These are phyloP conservation scores for Mesoligia furuncula DNA, from an alignment of 2,888 invertebrate species.

Conservation along the genomic window DNA sequence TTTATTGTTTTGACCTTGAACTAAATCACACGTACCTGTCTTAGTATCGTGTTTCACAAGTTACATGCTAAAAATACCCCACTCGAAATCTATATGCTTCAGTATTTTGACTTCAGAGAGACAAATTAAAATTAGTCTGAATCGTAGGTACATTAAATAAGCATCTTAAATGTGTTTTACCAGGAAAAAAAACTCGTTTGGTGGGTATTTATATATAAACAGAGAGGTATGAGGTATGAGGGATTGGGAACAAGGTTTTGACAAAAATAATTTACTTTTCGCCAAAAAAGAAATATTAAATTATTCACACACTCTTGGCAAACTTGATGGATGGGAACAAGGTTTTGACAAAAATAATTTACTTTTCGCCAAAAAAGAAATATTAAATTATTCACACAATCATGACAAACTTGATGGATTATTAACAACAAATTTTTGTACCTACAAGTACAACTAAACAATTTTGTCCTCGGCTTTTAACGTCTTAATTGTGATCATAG, in stretches of 20 bases:
- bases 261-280: too few relatives aligned
- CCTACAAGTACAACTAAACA: neutral
- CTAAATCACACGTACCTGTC: neutral
- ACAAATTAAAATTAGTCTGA: too few relatives aligned
- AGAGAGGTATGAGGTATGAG: too few relatives aligned
- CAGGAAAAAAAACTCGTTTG: too few relatives aligned
- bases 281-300: neutral
- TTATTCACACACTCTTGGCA: neutral
- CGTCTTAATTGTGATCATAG: neutral
- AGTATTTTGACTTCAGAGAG: neutral
- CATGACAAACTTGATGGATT: neutral
- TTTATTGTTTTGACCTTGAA: neutral
- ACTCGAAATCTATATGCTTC: neutral
- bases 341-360: too few relatives aligned
- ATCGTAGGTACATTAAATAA: too few relatives aligned
- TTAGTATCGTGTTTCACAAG: neutral
- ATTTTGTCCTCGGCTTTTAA: neutral
- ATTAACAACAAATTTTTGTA: neutral
- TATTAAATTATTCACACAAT: neutral
- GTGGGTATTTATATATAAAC: too few relatives aligned
- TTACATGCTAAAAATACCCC: too few relatives aligned
- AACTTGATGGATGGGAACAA: neutral
- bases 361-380: neutral
- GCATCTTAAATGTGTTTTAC: too few relatives aligned
- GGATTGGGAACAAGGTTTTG: too few relatives aligned